Percentiles rank a stretch among this genome's conserved stretches.
phyloP scores from a whole-genome alignment of 2,113 vertebrate genomes.

The Phalacrocorax brasilianus region DNA sequence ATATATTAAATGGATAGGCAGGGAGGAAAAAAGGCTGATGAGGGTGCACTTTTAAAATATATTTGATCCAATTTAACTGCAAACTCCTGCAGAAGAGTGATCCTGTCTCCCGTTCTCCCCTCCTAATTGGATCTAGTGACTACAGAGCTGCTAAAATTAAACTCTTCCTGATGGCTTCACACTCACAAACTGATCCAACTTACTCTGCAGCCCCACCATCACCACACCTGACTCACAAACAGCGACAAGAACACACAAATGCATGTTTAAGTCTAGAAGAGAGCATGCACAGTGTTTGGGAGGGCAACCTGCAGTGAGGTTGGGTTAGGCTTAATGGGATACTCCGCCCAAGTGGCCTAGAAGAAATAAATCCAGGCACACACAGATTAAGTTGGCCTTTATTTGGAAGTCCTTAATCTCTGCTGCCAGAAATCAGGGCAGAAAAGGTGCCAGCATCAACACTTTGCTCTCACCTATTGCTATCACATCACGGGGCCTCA shows the following conservation, averaged over 20 bases:
- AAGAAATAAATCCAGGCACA: not conserved
- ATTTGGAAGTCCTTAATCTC: not conserved
- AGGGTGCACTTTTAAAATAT: not conserved
- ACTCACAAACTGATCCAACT: not conserved
- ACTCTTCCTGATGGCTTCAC: not conserved
- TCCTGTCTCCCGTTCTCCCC: not conserved
- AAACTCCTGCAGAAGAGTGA: not conserved
- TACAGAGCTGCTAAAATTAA: not conserved
- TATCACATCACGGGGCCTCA: not conserved
- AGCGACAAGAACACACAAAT: not conserved
- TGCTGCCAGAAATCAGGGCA: not conserved
- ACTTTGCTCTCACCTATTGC: not conserved
- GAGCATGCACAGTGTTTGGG: not conserved
- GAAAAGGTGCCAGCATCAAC: not conserved
- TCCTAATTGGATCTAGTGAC: not conserved
- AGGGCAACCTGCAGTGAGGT: not conserved
- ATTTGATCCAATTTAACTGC: not conserved
- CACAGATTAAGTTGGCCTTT: not conserved
- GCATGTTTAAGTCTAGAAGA: not conserved
- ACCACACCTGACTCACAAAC: not conserved
- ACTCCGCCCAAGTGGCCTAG: fast-evolving
- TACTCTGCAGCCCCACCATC: not conserved
- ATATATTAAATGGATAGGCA: not conserved
- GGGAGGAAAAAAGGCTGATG: not conserved
- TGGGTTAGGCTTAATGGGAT: not conserved